Evolutionary conservation across 2,888 invertebrate species (phyloP).

Genomic region (Eupeodes luniger): DNA sequence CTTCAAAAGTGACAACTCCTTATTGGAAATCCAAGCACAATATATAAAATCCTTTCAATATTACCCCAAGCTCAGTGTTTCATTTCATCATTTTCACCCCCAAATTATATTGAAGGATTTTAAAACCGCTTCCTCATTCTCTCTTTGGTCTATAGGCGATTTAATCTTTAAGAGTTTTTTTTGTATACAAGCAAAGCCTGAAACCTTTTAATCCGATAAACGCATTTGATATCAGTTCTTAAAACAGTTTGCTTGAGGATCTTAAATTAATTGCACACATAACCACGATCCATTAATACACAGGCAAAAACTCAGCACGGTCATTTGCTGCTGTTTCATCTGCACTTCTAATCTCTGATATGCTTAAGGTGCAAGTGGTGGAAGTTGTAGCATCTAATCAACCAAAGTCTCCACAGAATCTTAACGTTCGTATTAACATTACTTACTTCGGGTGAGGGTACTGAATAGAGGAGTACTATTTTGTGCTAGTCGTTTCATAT

Average conservation of each 20-base stretch:
- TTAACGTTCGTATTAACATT: conserved; percentile 57
- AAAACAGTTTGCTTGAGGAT: conserved; percentile 61
- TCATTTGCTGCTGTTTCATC: conserved; percentile 44
- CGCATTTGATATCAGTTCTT: conserved; percentile 59
- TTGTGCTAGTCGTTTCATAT: conserved; percentile 14
- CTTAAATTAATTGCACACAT: conserved; percentile 69
- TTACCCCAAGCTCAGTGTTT: too few species aligned
- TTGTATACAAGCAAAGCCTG: conserved; percentile 50
- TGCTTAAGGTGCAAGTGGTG: conserved; percentile 25
- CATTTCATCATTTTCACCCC: not conserved
- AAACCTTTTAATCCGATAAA: conserved; percentile 54
- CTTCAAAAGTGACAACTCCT: too few species aligned
- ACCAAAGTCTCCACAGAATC: conserved; percentile 46
- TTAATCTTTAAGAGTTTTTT: not conserved
- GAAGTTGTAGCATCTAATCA: conserved; percentile 50
- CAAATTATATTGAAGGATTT: not conserved
- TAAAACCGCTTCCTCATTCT: not conserved
- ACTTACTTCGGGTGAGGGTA: conserved; percentile 20
- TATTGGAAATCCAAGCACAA: too few species aligned
- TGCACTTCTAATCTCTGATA: conserved; percentile 20
- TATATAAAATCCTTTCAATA: too few species aligned
- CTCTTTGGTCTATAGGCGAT: not conserved
- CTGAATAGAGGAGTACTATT: conserved; percentile 37
- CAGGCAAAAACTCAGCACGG: conserved; percentile 58
- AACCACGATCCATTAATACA: conserved; percentile 68